Percentiles rank a stretch among this genome's conserved stretches.
Conservation (phyloP, 2,797 vertebrate species). For the Gorsachius magnificus region DNA sequence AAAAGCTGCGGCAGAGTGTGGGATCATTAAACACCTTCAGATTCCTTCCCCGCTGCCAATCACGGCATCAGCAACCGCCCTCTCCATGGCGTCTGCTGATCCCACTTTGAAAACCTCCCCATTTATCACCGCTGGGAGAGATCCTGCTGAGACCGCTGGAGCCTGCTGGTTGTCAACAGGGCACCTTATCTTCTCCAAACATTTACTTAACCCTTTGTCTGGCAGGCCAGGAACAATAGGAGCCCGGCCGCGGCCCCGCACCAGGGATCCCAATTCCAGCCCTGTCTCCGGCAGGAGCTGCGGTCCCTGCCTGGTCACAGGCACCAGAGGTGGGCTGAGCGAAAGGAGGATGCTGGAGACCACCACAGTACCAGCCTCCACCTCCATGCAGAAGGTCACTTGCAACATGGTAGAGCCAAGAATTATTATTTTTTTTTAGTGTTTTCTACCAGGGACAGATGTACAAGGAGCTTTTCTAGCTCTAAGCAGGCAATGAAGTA, state of each 20-base stretch:
- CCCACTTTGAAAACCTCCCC: slow-evolving; percentile 74
- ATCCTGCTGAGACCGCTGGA: slow-evolving; percentile 78
- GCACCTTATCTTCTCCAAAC: slow-evolving; percentile 87
- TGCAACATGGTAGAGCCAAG: background rate
- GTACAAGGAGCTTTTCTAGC: background rate
- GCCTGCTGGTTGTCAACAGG: slow-evolving; percentile 86
- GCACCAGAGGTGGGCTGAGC: rapidly evolving
- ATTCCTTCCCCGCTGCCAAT: slow-evolving; percentile 65
- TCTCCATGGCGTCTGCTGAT: slow-evolving; percentile 66
- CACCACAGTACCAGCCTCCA: background rate
- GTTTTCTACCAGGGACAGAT: background rate
- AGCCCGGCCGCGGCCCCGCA: slow-evolving; percentile 37
- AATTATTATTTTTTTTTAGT: background rate
- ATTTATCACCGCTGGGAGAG: slow-evolving; percentile 80
- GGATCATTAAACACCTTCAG: slow-evolving; percentile 75
- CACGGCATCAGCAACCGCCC: slow-evolving; percentile 58
- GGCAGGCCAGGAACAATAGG: slow-evolving; percentile 82
- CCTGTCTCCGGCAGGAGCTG: background rate
- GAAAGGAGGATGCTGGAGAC: background rate
- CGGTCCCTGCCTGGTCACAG: background rate
- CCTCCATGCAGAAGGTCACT: background rate
- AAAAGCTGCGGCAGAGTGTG: slow-evolving; percentile 70
- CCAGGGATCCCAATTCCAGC: background rate
- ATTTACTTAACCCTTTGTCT: slow-evolving; percentile 91
- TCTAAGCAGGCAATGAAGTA: background rate